Evolutionary conservation across 2,888 invertebrate species (phyloP), one percentile per base, ranked within the genome.

Genomic region (Halocaridina rubra): DNA sequence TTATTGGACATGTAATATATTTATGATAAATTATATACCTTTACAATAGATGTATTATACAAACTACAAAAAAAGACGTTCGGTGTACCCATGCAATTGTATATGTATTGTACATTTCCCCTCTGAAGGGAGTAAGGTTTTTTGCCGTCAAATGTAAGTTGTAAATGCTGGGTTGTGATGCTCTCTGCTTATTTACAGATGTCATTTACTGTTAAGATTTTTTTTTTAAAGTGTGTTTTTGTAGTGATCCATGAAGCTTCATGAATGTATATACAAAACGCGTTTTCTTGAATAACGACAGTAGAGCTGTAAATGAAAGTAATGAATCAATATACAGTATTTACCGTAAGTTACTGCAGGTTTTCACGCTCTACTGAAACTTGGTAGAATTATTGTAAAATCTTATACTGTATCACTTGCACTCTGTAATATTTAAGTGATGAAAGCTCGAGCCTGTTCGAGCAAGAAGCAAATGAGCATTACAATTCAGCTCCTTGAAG

Each of bases 31-130:
- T 69, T 69, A 24, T 69, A 30, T 27, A 67, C 67, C 24, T 67
- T 67, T 71, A 78, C 77, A 82, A 57, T 64, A 84, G 71, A 71
- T 78, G 78, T 84, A 84, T 72, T 30, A 71, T 53, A 78, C 77
- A 30, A 78, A 71, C 64, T 72, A 72, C 71, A 69, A 77, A 61
- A 76, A 64, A 76, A 77, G 71, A 30, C 82, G 82, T 84, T 82
- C 53, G 82, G 78, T 84, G 78, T 78, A 39, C 64, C 80, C 76
- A 78, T 71, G 77, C 77, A 84, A 72, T 32, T 78, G 72, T 84
- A 78, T 81, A 71, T 84, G 74, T 84, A 84, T 29, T 71, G 82
- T 84, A 84, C 78, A 84, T 84, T 84, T 76, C 72, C 39, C 82
- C 71, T 19, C 27, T n/a, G 78, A 77, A 78, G 59, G 72, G 77